Percentiles rank a stretch among this genome's conserved stretches.
phyloP scores from a whole-genome alignment of 2,113 vertebrate species.

The Alligator sinensis region DNA sequence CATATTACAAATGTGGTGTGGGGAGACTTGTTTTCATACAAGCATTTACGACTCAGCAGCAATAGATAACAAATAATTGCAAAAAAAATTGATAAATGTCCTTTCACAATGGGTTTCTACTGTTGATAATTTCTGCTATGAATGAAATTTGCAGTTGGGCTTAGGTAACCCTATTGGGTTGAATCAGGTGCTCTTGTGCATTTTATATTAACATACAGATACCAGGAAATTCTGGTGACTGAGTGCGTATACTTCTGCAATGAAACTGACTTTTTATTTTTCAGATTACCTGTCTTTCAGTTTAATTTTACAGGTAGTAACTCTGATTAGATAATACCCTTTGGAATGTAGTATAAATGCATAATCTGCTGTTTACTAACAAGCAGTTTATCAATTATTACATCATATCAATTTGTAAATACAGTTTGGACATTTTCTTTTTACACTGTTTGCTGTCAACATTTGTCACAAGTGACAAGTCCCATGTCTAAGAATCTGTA shows the following conservation, averaged over 20 bases:
- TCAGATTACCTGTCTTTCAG: constrained; percentile 71
- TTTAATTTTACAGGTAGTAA: constrained; percentile 55
- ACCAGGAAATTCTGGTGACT: constrained; percentile 17
- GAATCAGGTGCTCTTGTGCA: constrained; percentile 57
- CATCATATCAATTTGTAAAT: constrained; percentile 76
- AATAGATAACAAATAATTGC: background rate
- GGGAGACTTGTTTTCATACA: constrained; percentile 51
- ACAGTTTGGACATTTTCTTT: constrained; percentile 44
- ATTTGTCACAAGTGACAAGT: constrained; percentile 67
- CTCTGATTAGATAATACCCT: constrained; percentile 62
- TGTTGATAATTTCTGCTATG: constrained; percentile 39
- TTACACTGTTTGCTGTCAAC: constrained; percentile 62
- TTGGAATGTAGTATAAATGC: constrained; percentile 60
- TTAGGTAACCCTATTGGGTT: background rate
- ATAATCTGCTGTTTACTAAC: constrained; percentile 34
- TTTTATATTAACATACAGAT: constrained; percentile 47
- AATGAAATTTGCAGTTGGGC: constrained; percentile 52
- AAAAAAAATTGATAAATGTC: background rate
- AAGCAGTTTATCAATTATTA: constrained; percentile 50
- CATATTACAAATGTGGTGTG: constrained; percentile 17
- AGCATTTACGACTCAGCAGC: constrained; percentile 58
- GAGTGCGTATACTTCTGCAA: constrained; percentile 15
- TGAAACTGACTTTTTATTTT: constrained; percentile 71
- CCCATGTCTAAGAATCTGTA: constrained; percentile 56
- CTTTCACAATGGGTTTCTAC: constrained; percentile 1